Percentiles rank a stretch among this genome's conserved stretches.
phyloP scores from a whole-genome alignment of 2,113 vertebrate genomes.

The Diphyllodes magnificus region DNA sequence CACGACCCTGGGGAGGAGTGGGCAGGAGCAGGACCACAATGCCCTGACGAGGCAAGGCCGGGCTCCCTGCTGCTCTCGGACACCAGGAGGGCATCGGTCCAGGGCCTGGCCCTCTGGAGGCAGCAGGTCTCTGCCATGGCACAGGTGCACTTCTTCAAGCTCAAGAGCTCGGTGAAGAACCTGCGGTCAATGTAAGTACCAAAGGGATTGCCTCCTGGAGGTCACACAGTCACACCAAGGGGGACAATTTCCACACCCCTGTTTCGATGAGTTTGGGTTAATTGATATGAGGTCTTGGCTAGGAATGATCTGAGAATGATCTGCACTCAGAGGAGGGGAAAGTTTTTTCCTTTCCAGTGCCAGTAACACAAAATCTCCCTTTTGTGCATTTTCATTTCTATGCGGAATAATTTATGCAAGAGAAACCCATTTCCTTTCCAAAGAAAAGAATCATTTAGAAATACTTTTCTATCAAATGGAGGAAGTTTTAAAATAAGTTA shows the following conservation, averaged over 20 bases:
- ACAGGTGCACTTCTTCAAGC: conserved; percentile 80
- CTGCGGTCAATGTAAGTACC: conserved; percentile 60
- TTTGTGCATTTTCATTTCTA: background rate
- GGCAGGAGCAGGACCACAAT: conserved; percentile 42
- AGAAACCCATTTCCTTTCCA: background rate
- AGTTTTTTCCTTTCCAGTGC: background rate
- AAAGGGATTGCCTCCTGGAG: background rate
- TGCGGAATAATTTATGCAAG: background rate
- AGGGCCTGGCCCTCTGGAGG: conserved; percentile 77
- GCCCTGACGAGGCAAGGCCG: conserved; percentile 50
- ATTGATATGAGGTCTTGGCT: background rate
- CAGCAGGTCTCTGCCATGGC: conserved; percentile 85
- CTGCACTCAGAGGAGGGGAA: background rate
- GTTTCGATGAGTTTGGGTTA: background rate
- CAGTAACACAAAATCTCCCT: background rate
- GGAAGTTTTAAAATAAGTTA: background rate
- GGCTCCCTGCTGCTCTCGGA: conserved; percentile 66
- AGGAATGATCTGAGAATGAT: background rate
- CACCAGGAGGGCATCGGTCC: background rate
- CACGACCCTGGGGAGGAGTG: conserved; percentile 64
- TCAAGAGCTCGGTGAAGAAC: conserved; percentile 75
- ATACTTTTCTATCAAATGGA: background rate
- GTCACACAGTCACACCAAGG: accelerated
- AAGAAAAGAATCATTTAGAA: background rate
- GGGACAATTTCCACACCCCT: background rate